Evolutionary conservation across 2,888 invertebrate species (phyloP), one percentile per base, ranked within the genome.

Genomic region (Formica aserva): DNA sequence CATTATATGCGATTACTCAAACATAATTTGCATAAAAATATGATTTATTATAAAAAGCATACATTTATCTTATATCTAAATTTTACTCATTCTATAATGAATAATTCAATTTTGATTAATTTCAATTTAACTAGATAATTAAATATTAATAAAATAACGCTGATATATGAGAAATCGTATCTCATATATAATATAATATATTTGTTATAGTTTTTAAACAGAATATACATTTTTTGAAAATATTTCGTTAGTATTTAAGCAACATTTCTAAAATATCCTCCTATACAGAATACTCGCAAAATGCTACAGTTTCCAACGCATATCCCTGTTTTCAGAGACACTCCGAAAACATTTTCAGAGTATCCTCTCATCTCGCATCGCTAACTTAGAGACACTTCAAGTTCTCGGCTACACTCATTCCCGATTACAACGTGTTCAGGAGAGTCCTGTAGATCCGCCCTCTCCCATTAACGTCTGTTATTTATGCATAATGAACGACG

Each of bases 401-500:
- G 60, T 77, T 67, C 78, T 55, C 72, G 32, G 55, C 69, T 77
- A 55, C 77, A 69, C 72, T 78, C 60, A 69, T 71, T 78, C 72
- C 57, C 74, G 78, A 78, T 78, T 78, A 77, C 69, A 78, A 71
- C 35, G 60, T 71, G 74, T 57, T 78, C 38, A 13, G n/a, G 18
- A 22, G 5, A 72, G 18, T 15, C 60, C 35, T 18, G 57, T 71
- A 71, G 41, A 78, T 60, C 45, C 74, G 45, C 74, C 71, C 45
- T 77, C 71, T 13, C 55, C 60, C 35, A 72, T 78, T 78, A 78
- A 78, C 45, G 74, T 78, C 45, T 72, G 78, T 72, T 78, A 78
- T 78, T 72, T 78, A 78, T 78, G 78, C 78, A 78, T 78, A 78
- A 78, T 78, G 45, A 72, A 62, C 78, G 74, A 78, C 55, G 78